Base-by-base conservation (phyloP, 2,113 vertebrate species). In the Mormyrus iriodes region DNA sequence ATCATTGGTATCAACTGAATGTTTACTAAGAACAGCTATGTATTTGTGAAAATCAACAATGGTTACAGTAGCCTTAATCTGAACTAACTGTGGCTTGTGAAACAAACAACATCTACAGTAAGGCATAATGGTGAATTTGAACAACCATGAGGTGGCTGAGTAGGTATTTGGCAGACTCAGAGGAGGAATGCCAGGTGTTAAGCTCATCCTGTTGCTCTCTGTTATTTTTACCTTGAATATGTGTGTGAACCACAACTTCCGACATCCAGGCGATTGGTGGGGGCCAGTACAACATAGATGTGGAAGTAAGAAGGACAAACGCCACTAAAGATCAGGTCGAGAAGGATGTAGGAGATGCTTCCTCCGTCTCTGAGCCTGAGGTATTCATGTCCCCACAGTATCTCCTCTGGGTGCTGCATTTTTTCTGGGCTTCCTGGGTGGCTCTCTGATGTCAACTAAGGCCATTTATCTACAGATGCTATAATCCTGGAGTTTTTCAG, bases 221-320 rank as follows among this genome's bases (percentile, higher is more conserved):
- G n/a, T 69, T n/a, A n/a, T 69, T n/a, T 65, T 13, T 31, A 9
- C n/a, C 61, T 69, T 69, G n/a, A 42, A 42, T 7, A 35, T 79
- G 35, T 42, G 35, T 42, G 73, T 39, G 31, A 86, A 52, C n/a
- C 17, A 10, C 51, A 21, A 35, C 44, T 35, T 86, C 17, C n/a
- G 10, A 17, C 27, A 42, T 85, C 15, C 88, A 89, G 88, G 53
- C 42, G 3, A 65, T 89, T 31, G 88, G 88, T 35, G 88, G 88
- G 17, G 88, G 88, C 2, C 35, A 85, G 46, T 89, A 89, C 17
- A 17, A 58, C 21, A 89, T 89, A 17, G 88, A 89, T 3, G 88
- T 86, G 42, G 52, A 85, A 79, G 24, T 89, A 44, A 61, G 44
- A 31, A 46, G n/a, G 35, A 89, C 88, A 15, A n/a, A 89, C 12